Conservation (phyloP, 1,140 invertebrate species). For the Meloidogyne hapla region DNA sequence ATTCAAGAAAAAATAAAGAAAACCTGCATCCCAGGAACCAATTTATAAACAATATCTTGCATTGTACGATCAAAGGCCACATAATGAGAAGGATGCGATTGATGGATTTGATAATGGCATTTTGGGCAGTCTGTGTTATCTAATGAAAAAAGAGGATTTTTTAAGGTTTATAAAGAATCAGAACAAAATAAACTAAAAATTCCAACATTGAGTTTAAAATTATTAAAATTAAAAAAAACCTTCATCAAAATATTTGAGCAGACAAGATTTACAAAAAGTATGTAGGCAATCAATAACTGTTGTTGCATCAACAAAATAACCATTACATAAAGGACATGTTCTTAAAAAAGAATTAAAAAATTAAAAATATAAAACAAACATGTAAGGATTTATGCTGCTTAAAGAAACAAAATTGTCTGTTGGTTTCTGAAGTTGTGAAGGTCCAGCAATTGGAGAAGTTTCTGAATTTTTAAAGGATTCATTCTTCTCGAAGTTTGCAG, state of each 20-base stretch:
- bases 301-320: slow-evolving; percentile 67
- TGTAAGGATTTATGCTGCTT: slow-evolving; percentile 11
- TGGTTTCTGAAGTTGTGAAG: no score
- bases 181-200: no score
- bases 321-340: slow-evolving; percentile 66
- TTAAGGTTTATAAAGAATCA: not conserved
- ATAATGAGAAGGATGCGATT: slow-evolving; percentile 66
- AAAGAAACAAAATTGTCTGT: slow-evolving; percentile 7
- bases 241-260: slow-evolving; percentile 66
- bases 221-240: not conserved
- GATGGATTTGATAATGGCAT: slow-evolving; percentile 66
- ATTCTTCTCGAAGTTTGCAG: not conserved
- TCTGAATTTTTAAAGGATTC: not conserved
- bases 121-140: slow-evolving; percentile 65
- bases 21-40: slow-evolving; percentile 63
- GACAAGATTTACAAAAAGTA: slow-evolving; percentile 68
- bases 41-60: slow-evolving; percentile 66
- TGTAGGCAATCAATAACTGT: slow-evolving; percentile 68
- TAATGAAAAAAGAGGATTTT: slow-evolving; percentile 19
- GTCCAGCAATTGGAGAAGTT: not conserved
- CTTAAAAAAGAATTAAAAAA: slow-evolving; percentile 58
- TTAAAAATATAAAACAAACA: not conserved
- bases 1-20: not conserved
- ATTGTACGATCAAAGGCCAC: slow-evolving; percentile 64
- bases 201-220: no score